phyloP scores from a whole-genome alignment of 2,113 vertebrate species.

The Campylorhamphus procurvoides region DNA sequence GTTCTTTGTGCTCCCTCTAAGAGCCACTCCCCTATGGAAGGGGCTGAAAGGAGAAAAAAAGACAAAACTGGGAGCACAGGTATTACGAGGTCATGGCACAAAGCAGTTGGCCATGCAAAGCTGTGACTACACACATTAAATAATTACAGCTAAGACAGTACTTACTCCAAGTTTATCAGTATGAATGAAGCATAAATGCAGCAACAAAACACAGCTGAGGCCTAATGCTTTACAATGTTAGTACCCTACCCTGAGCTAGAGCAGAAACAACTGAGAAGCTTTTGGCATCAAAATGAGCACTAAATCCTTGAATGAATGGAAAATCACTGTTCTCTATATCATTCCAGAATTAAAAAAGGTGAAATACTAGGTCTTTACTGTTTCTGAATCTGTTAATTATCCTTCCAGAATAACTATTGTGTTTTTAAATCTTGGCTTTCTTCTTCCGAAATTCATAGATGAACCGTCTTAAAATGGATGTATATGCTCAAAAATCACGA shows the following conservation, averaged over 20 bases:
- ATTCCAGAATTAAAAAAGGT: not conserved
- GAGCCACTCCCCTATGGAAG: not conserved
- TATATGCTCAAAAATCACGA: not conserved
- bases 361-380: not conserved
- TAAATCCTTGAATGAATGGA: not conserved
- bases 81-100: not conserved
- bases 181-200: not conserved
- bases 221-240: not conserved
- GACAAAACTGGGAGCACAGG: not conserved
- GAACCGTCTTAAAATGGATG: not conserved
- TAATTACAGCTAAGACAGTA: not conserved
- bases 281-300: not conserved
- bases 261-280: not conserved
- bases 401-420: not conserved
- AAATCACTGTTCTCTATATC: not conserved
- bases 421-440: not conserved
- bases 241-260: not conserved
- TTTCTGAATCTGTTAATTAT: not conserved
- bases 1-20: not conserved
- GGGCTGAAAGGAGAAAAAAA: not conserved
- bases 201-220: not conserved
- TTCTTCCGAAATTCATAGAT: not conserved
- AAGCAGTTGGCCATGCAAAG: not conserved
- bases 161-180: not conserved
- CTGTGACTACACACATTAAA: not conserved